These are phyloP conservation scores for Eidolon dupreanum DNA, from an alignment of 2,797 vertebrate species.

Conservation along the genomic window DNA sequence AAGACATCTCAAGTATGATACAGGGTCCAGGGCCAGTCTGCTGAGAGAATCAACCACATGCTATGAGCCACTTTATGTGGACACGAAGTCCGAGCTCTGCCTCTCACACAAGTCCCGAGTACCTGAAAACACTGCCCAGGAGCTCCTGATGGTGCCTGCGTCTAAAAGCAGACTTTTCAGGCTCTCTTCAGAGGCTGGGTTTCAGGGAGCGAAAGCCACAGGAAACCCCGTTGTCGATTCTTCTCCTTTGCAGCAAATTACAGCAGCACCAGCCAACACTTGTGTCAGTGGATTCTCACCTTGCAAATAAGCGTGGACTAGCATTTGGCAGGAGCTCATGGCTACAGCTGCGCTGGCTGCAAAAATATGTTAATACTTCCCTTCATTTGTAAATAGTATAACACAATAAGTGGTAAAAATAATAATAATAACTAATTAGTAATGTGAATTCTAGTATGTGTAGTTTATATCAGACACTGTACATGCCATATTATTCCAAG, in stretches of 20 bases:
- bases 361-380: neutral
- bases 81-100: neutral
- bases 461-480: neutral
- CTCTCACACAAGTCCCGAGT: neutral
- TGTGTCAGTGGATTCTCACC: neutral
- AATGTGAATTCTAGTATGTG: neutral
- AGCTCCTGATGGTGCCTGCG: neutral
- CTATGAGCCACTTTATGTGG: accelerated
- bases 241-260: neutral
- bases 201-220: neutral
- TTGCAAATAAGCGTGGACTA: neutral
- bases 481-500: neutral
- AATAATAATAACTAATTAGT: neutral
- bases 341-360: neutral
- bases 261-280: neutral
- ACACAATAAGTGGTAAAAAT: neutral
- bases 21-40: neutral
- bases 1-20: neutral
- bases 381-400: neutral
- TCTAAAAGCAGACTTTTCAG: neutral
- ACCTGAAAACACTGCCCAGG: too few species aligned
- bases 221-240: neutral
- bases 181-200: neutral
- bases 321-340: neutral
- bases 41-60: neutral